These are phyloP conservation scores for Pseudochaenichthys georgianus DNA, from an alignment of 2,797 vertebrate genomes.

Conservation along the genomic window DNA sequence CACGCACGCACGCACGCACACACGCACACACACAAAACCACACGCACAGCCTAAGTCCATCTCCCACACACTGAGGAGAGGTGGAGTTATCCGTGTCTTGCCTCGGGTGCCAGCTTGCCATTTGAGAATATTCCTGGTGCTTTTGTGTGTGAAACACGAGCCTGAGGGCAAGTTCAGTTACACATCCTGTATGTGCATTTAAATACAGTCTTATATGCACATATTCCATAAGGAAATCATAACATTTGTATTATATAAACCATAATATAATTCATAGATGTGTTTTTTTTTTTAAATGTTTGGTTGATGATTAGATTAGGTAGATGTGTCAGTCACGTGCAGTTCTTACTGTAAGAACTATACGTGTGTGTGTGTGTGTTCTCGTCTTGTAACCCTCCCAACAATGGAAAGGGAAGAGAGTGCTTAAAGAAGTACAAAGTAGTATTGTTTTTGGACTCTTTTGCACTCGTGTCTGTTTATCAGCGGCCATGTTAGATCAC, in stretches of 20 bases:
- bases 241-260: not conserved
- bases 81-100: constrained; percentile 33
- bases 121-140: constrained; percentile 24
- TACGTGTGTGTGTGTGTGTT: constrained; percentile 32
- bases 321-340: not conserved
- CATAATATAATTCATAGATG: not conserved
- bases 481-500: constrained; percentile 16
- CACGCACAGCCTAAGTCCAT: constrained; percentile 41
- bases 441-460: constrained; percentile 29
- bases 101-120: constrained; percentile 37
- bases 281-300: not conserved
- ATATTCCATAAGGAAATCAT: not conserved
- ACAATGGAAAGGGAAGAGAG: constrained; percentile 28
- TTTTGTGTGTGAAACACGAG: constrained; percentile 3
- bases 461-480: not conserved
- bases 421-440: constrained; percentile 33
- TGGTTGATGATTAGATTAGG: too few relatives aligned
- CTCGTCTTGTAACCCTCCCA: constrained; percentile 38
- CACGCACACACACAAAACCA: not conserved
- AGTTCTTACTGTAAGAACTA: not conserved
- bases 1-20: too few relatives aligned
- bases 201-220: not conserved
- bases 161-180: not conserved
- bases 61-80: constrained; percentile 43
- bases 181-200: not conserved